phyloP scores from a whole-genome alignment of 92 coral and sea anemone species.

The Anthopleura xanthogrammica region DNA sequence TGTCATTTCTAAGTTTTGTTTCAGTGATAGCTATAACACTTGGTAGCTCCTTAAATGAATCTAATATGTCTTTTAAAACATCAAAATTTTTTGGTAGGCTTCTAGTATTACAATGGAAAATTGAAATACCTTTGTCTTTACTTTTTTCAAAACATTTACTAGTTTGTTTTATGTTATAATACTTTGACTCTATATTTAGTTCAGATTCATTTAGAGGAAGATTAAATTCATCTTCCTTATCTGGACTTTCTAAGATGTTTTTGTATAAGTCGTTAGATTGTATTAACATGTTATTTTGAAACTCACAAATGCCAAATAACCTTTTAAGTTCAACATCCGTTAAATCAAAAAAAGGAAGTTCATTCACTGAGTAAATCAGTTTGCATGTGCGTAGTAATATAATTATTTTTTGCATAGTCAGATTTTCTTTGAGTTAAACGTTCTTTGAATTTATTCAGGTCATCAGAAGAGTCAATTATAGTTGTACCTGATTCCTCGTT shows the following conservation, averaged over 20 bases:
- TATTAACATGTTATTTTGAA: background rate
- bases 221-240: slow-evolving; percentile 22
- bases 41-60: slow-evolving; percentile 26
- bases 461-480: slow-evolving; percentile 10
- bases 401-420: background rate
- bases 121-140: slow-evolving; percentile 16
- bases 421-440: background rate
- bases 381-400: background rate
- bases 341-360: slow-evolving; percentile 28
- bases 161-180: slow-evolving; percentile 28
- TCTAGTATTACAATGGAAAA: slow-evolving; percentile 28
- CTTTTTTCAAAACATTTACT: slow-evolving; percentile 9
- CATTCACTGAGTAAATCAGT: background rate
- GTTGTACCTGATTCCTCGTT: slow-evolving; percentile 8
- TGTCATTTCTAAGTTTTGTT: slow-evolving; percentile 30
- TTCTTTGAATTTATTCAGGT: background rate
- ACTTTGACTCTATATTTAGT: slow-evolving; percentile 33
- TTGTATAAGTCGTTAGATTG: slow-evolving; percentile 23
- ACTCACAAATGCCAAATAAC: slow-evolving; percentile 17
- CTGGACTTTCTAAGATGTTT: slow-evolving; percentile 36
- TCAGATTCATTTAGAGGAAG: background rate
- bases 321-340: slow-evolving; percentile 21
- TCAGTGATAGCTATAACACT: slow-evolving; percentile 43
- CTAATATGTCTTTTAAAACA: slow-evolving; percentile 24
- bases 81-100: slow-evolving; percentile 8